These are phyloP conservation scores for Chloromyia formosa DNA, from an alignment of 2,888 invertebrate genomes.

Conservation along the genomic window DNA sequence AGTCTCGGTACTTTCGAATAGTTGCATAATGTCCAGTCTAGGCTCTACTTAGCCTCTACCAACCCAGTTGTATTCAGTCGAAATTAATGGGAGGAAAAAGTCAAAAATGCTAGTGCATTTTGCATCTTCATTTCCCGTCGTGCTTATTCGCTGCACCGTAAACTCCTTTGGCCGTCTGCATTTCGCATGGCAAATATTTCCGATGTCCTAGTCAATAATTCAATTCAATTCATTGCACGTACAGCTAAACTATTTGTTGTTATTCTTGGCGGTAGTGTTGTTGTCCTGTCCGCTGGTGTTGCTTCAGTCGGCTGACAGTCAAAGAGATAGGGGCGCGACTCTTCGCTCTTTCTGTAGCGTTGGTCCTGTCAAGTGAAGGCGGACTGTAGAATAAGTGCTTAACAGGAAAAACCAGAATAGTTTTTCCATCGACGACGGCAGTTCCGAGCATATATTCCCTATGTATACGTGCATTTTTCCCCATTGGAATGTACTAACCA, in stretches of 20 bases:
- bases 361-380: constrained; percentile 22
- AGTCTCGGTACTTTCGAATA: too few species aligned
- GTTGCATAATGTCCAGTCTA: too few species aligned
- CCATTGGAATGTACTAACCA: not conserved
- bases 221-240: constrained; percentile 40
- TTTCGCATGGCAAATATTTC: constrained; percentile 39
- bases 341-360: not conserved
- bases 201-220: constrained; percentile 35
- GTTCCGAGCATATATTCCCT: not conserved
- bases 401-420: constrained; percentile 16
- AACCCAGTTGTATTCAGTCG: too few species aligned
- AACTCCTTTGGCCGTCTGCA: constrained; percentile 1
- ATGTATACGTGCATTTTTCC: not conserved
- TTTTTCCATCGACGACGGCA: not conserved
- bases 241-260: constrained; percentile 31
- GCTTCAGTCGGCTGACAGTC: too few species aligned
- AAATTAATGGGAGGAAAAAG: too few species aligned
- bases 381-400: constrained; percentile 12
- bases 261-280: not conserved
- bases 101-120: constrained; percentile 11
- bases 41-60: too few species aligned
- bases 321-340: too few species aligned
- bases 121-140: not conserved
- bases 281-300: too few species aligned
- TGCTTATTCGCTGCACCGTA: not conserved